phyloP scores from a whole-genome alignment of 2,113 vertebrate genomes.

The Crypturellus undulatus region DNA sequence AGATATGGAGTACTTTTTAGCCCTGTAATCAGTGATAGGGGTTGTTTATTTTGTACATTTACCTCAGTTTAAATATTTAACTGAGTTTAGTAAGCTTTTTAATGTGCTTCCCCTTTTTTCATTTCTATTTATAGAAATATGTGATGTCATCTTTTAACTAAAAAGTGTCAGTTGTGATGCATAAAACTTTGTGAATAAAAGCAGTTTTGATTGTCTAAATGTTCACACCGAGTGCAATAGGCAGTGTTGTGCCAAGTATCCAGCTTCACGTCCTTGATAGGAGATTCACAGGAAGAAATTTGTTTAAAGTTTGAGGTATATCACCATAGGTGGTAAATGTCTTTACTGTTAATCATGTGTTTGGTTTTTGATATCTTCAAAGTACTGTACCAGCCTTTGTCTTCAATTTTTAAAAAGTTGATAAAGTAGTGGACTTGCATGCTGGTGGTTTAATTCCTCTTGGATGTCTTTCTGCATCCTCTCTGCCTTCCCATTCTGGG shows the following conservation, averaged over 20 bases:
- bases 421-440: not conserved
- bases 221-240: slow-evolving; percentile 38
- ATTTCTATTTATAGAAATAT: slow-evolving; percentile 43
- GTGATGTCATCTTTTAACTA: slow-evolving; percentile 28
- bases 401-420: not conserved
- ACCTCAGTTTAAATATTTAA: slow-evolving; percentile 59
- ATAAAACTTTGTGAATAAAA: slow-evolving; percentile 59
- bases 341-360: slow-evolving; percentile 31
- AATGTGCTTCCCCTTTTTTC: slow-evolving; percentile 44
- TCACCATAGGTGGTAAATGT: not conserved
- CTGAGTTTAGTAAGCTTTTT: slow-evolving; percentile 67
- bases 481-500: not conserved
- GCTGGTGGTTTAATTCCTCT: not conserved
- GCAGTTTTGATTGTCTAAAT: not conserved
- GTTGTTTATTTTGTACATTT: slow-evolving; percentile 57
- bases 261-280: not conserved
- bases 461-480: not conserved
- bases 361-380: slow-evolving; percentile 37
- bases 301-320: slow-evolving; percentile 27
- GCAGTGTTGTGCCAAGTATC: slow-evolving; percentile 5
- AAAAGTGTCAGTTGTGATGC: slow-evolving; percentile 34
- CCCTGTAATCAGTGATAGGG: not conserved
- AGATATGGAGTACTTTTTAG: slow-evolving; percentile 13
- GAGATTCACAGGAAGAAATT: slow-evolving; percentile 8
- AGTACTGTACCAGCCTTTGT: slow-evolving; percentile 14